Percentiles rank a stretch among this genome's conserved stretches.
These are phyloP conservation scores for Hyphantria cunea DNA, from an alignment of 1,140 invertebrate genomes.

Conservation along the genomic window DNA sequence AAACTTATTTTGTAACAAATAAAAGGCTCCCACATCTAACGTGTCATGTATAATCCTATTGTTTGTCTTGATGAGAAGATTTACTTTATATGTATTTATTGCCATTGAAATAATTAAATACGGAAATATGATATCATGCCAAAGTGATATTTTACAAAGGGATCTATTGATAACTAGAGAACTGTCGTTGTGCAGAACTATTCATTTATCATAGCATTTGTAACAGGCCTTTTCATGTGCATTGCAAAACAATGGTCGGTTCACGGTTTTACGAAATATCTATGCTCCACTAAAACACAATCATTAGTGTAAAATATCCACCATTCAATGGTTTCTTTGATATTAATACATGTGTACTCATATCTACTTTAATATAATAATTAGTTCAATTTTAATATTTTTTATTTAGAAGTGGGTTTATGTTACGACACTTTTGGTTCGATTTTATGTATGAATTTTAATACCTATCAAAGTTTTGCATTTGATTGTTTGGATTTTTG, in stretches of 20 bases:
- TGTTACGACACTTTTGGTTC: no score
- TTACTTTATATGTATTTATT: slow-evolving; percentile 29
- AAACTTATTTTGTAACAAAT: slow-evolving; percentile 61
- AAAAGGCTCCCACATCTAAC: slow-evolving; percentile 50
- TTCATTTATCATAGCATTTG: slow-evolving; percentile 60
- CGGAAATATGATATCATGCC: slow-evolving; percentile 40
- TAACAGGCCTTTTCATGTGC: slow-evolving; percentile 51
- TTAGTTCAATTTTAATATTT: no score
- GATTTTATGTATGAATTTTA: no score
- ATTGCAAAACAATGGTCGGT: slow-evolving; percentile 63
- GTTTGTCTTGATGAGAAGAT: slow-evolving; percentile 31
- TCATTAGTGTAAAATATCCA: slow-evolving; percentile 55
- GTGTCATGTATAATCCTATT: slow-evolving; percentile 34
- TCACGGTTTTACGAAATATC: slow-evolving; percentile 64
- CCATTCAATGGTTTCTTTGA: slow-evolving; percentile 35
- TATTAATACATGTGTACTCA: slow-evolving; percentile 10
- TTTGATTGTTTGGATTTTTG: no score
- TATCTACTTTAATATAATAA: slow-evolving; percentile 9
- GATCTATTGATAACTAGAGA: slow-evolving; percentile 54
- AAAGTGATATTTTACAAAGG: slow-evolving; percentile 35
- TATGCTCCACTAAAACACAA: slow-evolving; percentile 40
- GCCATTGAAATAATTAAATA: slow-evolving; percentile 33
- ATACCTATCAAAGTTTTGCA: no score
- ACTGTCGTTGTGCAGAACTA: slow-evolving; percentile 52
- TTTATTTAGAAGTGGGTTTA: no score